Evolutionary conservation across 2,797 vertebrate species (phyloP), one percentile per base, ranked within the genome.

Genomic region (Coregonus suidteri): DNA sequence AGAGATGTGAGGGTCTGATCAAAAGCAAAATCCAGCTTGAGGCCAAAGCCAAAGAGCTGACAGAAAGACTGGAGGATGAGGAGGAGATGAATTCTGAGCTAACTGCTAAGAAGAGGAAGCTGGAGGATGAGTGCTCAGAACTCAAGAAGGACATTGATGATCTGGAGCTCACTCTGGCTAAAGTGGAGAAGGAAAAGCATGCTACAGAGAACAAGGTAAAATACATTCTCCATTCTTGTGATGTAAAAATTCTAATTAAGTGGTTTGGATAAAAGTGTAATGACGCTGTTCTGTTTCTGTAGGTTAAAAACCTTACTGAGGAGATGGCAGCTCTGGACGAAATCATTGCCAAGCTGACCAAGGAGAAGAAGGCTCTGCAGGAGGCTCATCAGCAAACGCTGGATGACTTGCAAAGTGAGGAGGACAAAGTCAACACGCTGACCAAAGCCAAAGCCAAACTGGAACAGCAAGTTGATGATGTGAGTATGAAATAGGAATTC

Each of bases 1-100:
- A 96, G 70, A 94, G 96, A 67, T 97, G 96, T 0, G 96, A 97
- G 78, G 96, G 97, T 84, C 87, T 97, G 74, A 97, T 97, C 86
- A 97, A 97, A 81, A 97, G 95, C 86, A 97, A 97, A 87, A 97
- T 97, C 83, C 95, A 96, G 86, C 86, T 97, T 79, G 96, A 98
- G 81, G 96, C 95, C 79, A 98, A 97, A 90, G 73, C 85, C 81
- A 97, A 97, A 88, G 96, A 97, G 86, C 82, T 95, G 84, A 95
- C 91, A 6, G 92, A 92, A 74, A 90, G 91, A 0, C 84, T 94
- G 73, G 93, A 93, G 41, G 91, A 93, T 82, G 96, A 97, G 84
- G 95, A 96, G 65, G 95, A 96, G 84, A 94, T 95, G 88, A 97
- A 96, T 84, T 75, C 93, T 81, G 95, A 96, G 81, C 85, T 96